Conservation (phyloP, 2,888 invertebrate genomes). For the Hirtodrosophila confusa region DNA sequence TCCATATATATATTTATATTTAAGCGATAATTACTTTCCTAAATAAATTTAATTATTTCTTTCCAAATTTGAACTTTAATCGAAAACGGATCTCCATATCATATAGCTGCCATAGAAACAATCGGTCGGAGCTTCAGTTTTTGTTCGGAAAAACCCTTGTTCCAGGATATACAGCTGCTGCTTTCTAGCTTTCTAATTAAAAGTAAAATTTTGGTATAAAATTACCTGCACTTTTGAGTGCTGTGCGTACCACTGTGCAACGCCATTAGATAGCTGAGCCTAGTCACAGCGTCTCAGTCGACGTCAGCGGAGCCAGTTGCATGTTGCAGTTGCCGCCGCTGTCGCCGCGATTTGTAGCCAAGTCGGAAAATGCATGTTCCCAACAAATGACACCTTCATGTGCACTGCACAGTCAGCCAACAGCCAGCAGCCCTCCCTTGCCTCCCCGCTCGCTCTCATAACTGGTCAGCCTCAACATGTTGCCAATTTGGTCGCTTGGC, state of each 20-base stretch:
- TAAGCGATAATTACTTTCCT: no score
- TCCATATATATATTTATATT: no score
- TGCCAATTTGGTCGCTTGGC: conserved; percentile 65
- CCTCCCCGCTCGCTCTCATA: conserved; percentile 42
- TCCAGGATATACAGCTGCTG: no score
- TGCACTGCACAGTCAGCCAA: conserved; percentile 46
- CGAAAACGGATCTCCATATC: no score
- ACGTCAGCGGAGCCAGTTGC: conserved; percentile 43
- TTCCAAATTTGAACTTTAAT: no score
- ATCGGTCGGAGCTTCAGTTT: no score
- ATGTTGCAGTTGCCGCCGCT: conserved; percentile 54
- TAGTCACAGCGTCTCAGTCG: conserved; percentile 23
- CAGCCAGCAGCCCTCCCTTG: conserved; percentile 1
- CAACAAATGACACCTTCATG: conserved; percentile 82
- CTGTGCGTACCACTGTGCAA: conserved; percentile 47
- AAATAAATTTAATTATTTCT: no score
- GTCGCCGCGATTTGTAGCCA: conserved; percentile 77
- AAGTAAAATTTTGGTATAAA: no score
- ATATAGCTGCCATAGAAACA: no score
- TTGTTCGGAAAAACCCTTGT: no score
- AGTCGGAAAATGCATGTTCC: conserved; percentile 79
- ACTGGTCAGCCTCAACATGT: conserved; percentile 63
- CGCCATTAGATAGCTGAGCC: conserved; percentile 51
- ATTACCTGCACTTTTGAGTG: background rate
- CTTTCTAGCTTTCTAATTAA: no score